phyloP scores from a whole-genome alignment of 2,888 invertebrate genomes.

The Drosophila kuntzei region DNA sequence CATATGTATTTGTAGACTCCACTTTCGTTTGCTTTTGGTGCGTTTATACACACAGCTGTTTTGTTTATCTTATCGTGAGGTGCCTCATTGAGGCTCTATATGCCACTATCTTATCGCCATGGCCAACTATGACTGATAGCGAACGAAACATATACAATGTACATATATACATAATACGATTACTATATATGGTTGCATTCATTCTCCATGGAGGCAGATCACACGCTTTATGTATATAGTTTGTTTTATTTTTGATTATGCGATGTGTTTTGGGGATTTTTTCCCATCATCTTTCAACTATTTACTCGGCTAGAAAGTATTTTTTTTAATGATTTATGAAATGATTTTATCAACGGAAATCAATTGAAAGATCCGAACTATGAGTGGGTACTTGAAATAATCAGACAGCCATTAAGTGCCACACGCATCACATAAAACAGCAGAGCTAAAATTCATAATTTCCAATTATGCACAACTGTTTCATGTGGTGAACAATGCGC shows the following conservation, averaged over 20 bases:
- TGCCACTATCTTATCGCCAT: conserved; percentile 63
- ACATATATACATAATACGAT: conserved; percentile 2
- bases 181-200: conserved; percentile 12
- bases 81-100: conserved; percentile 32
- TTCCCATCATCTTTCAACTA: conserved; percentile 1
- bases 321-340: conserved; percentile 20
- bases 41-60: conserved; percentile 73
- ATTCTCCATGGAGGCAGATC: conserved; percentile 41
- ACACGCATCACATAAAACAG: not conserved
- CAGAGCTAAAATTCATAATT: conserved; percentile 29
- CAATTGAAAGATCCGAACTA: conserved; percentile 51
- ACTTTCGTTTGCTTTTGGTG: conserved; percentile 64
- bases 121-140: conserved; percentile 72
- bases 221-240: conserved; percentile 41
- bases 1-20: conserved; percentile 28
- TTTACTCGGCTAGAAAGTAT: too few species aligned
- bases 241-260: conserved; percentile 73
- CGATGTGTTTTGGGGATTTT: conserved; percentile 24
- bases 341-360: conserved; percentile 59
- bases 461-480: conserved; percentile 45
- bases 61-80: conserved; percentile 68
- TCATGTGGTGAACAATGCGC: conserved; percentile 39
- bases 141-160: conserved; percentile 9
- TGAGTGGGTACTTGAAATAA: conserved; percentile 32
- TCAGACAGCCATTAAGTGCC: conserved; percentile 17